Percentiles rank a stretch among this genome's conserved stretches.
Evolutionary conservation across 2,113 vertebrate genomes (phyloP).

Genomic region (Dicerorhinus sumatrensis): DNA sequence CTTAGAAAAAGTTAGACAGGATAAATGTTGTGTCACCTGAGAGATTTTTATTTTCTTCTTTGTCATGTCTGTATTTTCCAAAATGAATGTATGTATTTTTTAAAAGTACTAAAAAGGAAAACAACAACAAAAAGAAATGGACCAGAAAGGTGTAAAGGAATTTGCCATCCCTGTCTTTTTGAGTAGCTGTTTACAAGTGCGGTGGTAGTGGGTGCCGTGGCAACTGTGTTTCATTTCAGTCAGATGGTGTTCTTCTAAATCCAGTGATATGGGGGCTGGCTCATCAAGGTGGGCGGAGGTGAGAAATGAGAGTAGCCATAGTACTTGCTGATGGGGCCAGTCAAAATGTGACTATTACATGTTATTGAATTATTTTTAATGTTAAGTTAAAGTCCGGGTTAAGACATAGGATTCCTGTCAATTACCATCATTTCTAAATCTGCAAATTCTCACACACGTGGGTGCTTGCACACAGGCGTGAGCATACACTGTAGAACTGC

Average conservation of each 20-base stretch:
- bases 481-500: not conserved
- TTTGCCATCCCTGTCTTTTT: not conserved
- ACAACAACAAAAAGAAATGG: not conserved
- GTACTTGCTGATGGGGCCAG: not conserved
- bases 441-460: not conserved
- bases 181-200: not conserved
- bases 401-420: not conserved
- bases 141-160: not conserved
- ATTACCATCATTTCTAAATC: not conserved
- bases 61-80: not conserved
- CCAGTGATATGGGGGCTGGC: not conserved
- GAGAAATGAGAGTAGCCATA: not conserved
- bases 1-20: not conserved
- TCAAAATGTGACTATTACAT: not conserved
- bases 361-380: conserved; percentile 40
- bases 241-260: conserved; percentile 40
- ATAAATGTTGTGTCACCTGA: not conserved
- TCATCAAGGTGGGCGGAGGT: not conserved
- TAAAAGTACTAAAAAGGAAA: conserved; percentile 12
- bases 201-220: not conserved
- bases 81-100: conserved; percentile 14
- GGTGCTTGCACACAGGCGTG: not conserved
- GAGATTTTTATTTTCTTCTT: conserved; percentile 54
- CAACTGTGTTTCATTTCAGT: not conserved
- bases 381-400: not conserved